These are phyloP conservation scores for Ia io DNA, from an alignment of 2,113 vertebrate species.

Conservation along the genomic window DNA sequence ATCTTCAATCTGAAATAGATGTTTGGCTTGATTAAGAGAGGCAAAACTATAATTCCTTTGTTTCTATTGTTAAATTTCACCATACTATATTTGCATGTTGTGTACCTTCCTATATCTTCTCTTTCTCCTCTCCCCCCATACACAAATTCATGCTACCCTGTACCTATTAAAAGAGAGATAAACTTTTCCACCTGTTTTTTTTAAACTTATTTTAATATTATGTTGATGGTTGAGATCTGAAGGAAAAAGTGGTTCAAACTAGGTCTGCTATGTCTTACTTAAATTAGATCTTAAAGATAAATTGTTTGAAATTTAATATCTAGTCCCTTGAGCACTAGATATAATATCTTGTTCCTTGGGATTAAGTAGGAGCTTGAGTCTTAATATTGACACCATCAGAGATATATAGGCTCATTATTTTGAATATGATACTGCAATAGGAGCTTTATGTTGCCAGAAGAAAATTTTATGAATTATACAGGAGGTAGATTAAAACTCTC, in stretches of 20 bases:
- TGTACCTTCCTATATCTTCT: background rate
- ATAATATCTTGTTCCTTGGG: background rate
- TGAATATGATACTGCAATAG: slow-evolving; percentile 16
- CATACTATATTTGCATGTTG: background rate
- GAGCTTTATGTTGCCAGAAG: slow-evolving; percentile 29
- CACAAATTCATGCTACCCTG: background rate
- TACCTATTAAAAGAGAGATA: background rate
- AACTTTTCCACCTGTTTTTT: background rate
- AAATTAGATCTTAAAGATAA: slow-evolving; percentile 41
- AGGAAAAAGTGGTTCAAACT: background rate
- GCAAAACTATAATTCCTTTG: background rate
- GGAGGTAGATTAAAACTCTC: background rate
- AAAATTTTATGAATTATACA: slow-evolving; percentile 45
- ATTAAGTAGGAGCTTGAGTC: background rate
- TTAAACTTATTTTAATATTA: background rate
- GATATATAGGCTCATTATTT: slow-evolving; percentile 34
- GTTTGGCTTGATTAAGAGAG: slow-evolving; percentile 22
- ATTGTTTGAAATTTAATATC: slow-evolving; percentile 38
- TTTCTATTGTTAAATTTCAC: slow-evolving; percentile 24
- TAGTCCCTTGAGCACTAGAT: background rate
- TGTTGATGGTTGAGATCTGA: background rate
- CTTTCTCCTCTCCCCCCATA: background rate
- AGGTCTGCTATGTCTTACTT: background rate
- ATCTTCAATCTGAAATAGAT: background rate
- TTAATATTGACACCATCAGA: slow-evolving; percentile 10